Conservation (phyloP, 1,140 invertebrate genomes). For the Solen grandis region DNA sequence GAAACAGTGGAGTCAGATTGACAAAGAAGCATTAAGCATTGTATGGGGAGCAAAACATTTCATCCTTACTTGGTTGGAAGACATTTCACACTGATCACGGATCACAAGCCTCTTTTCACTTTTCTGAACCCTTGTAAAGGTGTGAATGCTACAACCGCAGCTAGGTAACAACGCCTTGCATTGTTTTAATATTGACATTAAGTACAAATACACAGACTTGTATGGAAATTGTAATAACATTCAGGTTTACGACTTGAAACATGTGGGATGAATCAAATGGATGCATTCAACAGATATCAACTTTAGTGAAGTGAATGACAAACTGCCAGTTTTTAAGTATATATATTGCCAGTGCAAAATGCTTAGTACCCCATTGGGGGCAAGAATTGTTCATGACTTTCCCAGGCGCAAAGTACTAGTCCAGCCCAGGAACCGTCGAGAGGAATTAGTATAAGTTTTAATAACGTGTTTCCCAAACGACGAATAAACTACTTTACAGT, state of each 20-base stretch:
- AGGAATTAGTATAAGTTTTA: no score
- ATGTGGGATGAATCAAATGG: not conserved
- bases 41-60: slow-evolving; percentile 79
- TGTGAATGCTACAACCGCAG: not conserved
- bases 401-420: no score
- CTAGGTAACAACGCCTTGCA: slow-evolving; percentile 1
- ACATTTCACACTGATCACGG: slow-evolving; percentile 76
- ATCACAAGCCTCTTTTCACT: not conserved
- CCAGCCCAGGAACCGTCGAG: no score
- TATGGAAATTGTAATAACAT: not conserved
- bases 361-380: no score
- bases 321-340: not conserved
- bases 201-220: not conserved
- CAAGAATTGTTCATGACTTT: no score
- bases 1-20: slow-evolving; percentile 82
- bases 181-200: not conserved
- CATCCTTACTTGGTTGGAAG: slow-evolving; percentile 79
- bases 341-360: not conserved
- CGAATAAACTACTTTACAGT: no score
- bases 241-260: not conserved
- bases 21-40: slow-evolving; percentile 82
- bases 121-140: not conserved
- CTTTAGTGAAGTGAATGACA: not conserved
- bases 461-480: no score
- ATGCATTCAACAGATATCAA: not conserved